These are phyloP conservation scores for Drosophila infuscata DNA, from an alignment of 2,888 invertebrate genomes.

Conservation along the genomic window DNA sequence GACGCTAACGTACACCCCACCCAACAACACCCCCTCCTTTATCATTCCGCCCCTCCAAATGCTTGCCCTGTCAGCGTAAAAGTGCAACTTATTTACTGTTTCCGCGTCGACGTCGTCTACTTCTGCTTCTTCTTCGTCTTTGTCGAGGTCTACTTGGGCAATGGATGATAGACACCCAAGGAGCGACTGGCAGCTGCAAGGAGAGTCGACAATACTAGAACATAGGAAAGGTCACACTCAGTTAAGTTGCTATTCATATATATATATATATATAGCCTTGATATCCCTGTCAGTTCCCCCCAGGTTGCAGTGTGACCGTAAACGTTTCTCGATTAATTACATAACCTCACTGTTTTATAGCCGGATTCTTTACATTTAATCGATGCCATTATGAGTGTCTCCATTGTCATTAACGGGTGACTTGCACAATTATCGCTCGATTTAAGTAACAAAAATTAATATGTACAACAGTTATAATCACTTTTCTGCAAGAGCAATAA, in stretches of 20 bases:
- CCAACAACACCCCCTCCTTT: background rate
- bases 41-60: background rate
- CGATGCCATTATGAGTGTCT: background rate
- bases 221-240: slow-evolving; percentile 11
- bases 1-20: slow-evolving; percentile 41
- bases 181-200: background rate
- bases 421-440: background rate
- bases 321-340: background rate
- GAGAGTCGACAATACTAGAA: slow-evolving; percentile 1
- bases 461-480: background rate
- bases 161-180: slow-evolving; percentile 25
- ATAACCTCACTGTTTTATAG: background rate
- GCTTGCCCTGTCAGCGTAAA: slow-evolving; percentile 61
- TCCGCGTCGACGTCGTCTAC: slow-evolving; percentile 28
- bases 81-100: slow-evolving; percentile 78
- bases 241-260: background rate
- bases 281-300: background rate
- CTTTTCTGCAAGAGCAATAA: background rate
- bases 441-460: background rate
- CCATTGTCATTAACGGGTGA: background rate
- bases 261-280: background rate
- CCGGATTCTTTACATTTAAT: background rate
- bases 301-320: background rate
- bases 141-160: slow-evolving; percentile 5
- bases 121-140: slow-evolving; percentile 8